Percentiles rank a stretch among this genome's conserved stretches.
Evolutionary conservation across 2,113 vertebrate species (phyloP).

Genomic region (Triplophysa dalaica): DNA sequence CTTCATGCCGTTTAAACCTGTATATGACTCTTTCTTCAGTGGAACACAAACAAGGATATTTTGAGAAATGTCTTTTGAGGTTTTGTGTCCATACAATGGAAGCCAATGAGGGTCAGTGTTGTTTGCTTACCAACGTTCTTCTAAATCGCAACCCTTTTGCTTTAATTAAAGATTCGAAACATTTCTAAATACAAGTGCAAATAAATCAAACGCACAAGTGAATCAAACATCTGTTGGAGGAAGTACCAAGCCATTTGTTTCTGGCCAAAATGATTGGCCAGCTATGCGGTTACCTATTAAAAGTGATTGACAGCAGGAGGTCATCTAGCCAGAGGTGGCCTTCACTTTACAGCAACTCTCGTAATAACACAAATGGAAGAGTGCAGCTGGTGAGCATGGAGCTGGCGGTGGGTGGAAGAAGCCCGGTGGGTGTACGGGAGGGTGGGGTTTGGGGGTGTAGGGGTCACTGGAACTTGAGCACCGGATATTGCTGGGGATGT

Average conservation of each 20-base stretch:
- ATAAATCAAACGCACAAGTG: no score
- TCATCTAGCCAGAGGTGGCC: constrained; percentile 12
- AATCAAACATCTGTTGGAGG: neutral
- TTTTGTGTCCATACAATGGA: no score
- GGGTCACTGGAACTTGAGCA: constrained; percentile 46
- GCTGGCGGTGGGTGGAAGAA: neutral
- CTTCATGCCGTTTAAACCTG: no score
- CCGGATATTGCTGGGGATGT: constrained; percentile 52
- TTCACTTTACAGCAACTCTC: neutral
- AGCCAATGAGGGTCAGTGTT: no score
- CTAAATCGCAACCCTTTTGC: neutral
- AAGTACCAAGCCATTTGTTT: constrained; percentile 9
- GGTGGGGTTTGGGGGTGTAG: constrained; percentile 27
- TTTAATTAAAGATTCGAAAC: no score
- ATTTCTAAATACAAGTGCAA: no score
- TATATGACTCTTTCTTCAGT: no score
- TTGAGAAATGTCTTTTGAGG: no score
- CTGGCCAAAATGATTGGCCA: neutral
- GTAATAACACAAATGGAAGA: constrained; percentile 18
- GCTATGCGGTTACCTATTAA: constrained; percentile 1
- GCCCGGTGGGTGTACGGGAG: constrained; percentile 2
- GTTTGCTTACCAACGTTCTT: neutral
- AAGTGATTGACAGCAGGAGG: constrained; percentile 16
- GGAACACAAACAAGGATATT: no score
- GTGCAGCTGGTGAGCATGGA: constrained; percentile 31